Evolutionary conservation across 2,888 invertebrate genomes (phyloP).

Genomic region (Ochropleura plecta): DNA sequence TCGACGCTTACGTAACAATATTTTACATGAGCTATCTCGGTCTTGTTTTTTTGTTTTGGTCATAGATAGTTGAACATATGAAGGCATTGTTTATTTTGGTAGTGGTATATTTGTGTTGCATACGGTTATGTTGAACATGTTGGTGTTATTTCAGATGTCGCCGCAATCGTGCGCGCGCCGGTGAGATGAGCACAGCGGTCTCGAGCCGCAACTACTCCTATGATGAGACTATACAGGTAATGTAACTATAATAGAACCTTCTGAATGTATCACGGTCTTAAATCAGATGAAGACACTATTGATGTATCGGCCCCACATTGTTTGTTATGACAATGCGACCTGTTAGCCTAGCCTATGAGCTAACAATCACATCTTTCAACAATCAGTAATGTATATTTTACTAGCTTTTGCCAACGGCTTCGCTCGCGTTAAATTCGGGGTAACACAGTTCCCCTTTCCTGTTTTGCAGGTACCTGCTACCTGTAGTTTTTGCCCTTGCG

Average conservation of each 20-base stretch:
- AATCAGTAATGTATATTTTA: no score
- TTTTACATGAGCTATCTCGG: no score
- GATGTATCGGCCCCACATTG: not conserved
- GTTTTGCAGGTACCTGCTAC: no score
- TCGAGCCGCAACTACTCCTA: conserved; percentile 84
- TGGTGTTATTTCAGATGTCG: conserved; percentile 79
- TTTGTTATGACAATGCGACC: no score
- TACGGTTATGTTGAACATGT: conserved; percentile 20
- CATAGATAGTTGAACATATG: not conserved
- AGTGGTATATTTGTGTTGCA: conserved; percentile 25
- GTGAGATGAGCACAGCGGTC: conserved; percentile 85
- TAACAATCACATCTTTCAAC: no score
- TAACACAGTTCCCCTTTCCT: no score
- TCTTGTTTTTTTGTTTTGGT: conserved; percentile 22
- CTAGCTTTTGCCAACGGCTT: no score
- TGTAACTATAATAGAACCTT: conserved; percentile 3
- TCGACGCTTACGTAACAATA: not conserved
- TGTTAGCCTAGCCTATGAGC: no score
- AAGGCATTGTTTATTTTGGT: conserved; percentile 48
- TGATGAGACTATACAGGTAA: conserved; percentile 88
- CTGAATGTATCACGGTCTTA: not conserved
- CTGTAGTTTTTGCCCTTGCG: no score
- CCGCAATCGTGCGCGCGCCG: conserved; percentile 80
- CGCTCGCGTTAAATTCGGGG: no score
- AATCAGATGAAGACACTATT: not conserved